Percentiles rank a stretch among this genome's conserved stretches.
Evolutionary conservation across 2,888 invertebrate genomes (phyloP).

Genomic region (Drosophila formosana): DNA sequence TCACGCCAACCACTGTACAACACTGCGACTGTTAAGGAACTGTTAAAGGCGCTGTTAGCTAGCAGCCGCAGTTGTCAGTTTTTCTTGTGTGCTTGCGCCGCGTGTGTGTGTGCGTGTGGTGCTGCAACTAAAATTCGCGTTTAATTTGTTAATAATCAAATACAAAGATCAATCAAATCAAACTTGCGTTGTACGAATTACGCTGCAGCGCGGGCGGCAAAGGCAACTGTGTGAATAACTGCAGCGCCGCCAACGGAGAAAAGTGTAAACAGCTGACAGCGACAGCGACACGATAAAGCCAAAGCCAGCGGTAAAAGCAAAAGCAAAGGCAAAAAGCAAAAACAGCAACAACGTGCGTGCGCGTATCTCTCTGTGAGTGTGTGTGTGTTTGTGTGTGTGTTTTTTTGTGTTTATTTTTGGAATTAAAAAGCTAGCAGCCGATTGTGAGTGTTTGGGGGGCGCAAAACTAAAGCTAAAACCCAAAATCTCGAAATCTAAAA

Average conservation of each 20-base stretch:
- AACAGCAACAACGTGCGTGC: constrained; percentile 26
- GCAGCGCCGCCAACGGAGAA: constrained; percentile 36
- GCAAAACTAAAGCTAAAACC: constrained; percentile 56
- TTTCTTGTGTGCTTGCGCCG: constrained; percentile 58
- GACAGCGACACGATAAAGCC: background rate
- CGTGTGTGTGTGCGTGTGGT: constrained; percentile 60
- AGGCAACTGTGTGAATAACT: constrained; percentile 18
- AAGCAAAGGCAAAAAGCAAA: constrained; percentile 10
- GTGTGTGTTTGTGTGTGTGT: constrained; percentile 57
- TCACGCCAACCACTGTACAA: constrained; percentile 33
- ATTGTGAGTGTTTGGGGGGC: constrained; percentile 58
- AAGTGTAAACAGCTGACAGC: constrained; percentile 60
- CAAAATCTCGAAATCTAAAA: constrained; percentile 45
- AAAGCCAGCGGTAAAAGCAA: constrained; percentile 20
- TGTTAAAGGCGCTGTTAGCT: constrained; percentile 53
- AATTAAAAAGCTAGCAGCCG: constrained; percentile 66
- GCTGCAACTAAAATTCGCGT: constrained; percentile 49
- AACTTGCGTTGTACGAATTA: constrained; percentile 5
- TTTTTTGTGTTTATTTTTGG: constrained; percentile 80
- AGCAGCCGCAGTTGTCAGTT: constrained; percentile 64
- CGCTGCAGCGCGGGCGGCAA: constrained; percentile 36
- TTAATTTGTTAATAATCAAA: constrained; percentile 39
- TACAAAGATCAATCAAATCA: constrained; percentile 16
- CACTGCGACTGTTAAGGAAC: constrained; percentile 45
- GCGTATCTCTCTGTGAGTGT: constrained; percentile 28